These are phyloP conservation scores for Cyclina sinensis DNA, from an alignment of 1,140 invertebrate species.

Conservation along the genomic window DNA sequence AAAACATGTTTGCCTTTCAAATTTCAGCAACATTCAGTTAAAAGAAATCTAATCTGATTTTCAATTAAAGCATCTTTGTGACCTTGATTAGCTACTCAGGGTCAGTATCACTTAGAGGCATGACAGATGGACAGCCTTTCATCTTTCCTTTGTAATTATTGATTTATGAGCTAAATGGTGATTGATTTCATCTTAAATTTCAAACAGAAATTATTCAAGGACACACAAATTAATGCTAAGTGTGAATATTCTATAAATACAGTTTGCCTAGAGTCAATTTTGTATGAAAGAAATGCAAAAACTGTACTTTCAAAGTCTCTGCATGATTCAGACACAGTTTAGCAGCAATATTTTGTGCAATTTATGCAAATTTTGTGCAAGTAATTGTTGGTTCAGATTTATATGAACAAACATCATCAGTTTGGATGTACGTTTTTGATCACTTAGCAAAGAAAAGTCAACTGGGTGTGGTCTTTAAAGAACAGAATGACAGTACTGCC, in stretches of 20 bases:
- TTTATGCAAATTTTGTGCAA: too few relatives aligned
- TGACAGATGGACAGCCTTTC: slow-evolving; percentile 44
- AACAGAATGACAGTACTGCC: too few relatives aligned
- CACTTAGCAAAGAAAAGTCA: too few relatives aligned
- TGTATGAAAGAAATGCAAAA: too few relatives aligned
- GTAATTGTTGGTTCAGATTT: too few relatives aligned
- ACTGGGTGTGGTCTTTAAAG: too few relatives aligned
- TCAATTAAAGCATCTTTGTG: slow-evolving; percentile 3
- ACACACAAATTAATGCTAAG: background rate
- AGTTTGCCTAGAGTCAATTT: too few relatives aligned
- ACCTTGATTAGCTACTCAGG: background rate
- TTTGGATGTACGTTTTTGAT: too few relatives aligned
- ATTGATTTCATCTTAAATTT: slow-evolving; percentile 38
- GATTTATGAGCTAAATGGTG: slow-evolving; percentile 26
- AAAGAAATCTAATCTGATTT: background rate
- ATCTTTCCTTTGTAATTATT: slow-evolving; percentile 21
- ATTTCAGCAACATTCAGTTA: slow-evolving; percentile 9
- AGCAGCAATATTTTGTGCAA: too few relatives aligned
- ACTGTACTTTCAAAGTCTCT: too few relatives aligned
- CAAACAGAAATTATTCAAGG: slow-evolving; percentile 31
- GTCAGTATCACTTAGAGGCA: slow-evolving; percentile 40
- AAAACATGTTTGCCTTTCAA: background rate
- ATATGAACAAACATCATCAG: too few relatives aligned
- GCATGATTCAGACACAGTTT: too few relatives aligned
- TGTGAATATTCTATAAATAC: background rate